Evolutionary conservation across 2,797 vertebrate species (phyloP).

Genomic region (Chlorospingus flavigularis): DNA sequence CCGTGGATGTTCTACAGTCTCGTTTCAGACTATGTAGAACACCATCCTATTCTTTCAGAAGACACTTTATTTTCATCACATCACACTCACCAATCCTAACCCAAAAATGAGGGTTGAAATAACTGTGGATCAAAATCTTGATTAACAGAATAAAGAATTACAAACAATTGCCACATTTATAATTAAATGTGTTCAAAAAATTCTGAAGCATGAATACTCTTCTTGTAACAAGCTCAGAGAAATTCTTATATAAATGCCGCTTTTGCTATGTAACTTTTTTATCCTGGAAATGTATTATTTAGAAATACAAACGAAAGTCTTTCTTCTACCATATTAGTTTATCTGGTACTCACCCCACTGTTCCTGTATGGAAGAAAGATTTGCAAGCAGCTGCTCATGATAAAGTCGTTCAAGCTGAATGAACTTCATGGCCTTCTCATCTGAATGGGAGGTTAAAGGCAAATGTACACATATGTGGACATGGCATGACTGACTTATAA

Average conservation of each 20-base stretch:
- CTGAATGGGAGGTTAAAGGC: constrained; percentile 76
- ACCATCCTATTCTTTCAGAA: neutral
- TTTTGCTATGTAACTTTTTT: neutral
- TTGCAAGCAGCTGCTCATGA: constrained; percentile 89
- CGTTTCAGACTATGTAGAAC: neutral
- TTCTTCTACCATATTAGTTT: neutral
- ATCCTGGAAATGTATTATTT: neutral
- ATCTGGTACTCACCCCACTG: constrained; percentile 86
- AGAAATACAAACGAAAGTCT: neutral
- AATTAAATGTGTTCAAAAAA: neutral
- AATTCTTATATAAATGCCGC: neutral
- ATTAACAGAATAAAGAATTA: neutral
- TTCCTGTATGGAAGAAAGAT: constrained; percentile 88
- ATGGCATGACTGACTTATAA: neutral
- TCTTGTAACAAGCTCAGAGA: neutral
- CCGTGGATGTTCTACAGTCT: neutral
- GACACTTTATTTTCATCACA: neutral
- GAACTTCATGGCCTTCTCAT: constrained; percentile 89
- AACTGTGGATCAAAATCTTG: neutral
- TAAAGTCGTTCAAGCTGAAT: constrained; percentile 92
- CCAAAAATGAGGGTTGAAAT: neutral
- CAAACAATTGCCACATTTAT: neutral
- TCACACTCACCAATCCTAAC: neutral
- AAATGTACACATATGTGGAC: constrained; percentile 15
- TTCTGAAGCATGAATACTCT: neutral